Percentiles rank a stretch among this genome's conserved stretches.
phyloP scores from a whole-genome alignment of 2,113 vertebrate genomes.

The Myrmophylax atrothorax region DNA sequence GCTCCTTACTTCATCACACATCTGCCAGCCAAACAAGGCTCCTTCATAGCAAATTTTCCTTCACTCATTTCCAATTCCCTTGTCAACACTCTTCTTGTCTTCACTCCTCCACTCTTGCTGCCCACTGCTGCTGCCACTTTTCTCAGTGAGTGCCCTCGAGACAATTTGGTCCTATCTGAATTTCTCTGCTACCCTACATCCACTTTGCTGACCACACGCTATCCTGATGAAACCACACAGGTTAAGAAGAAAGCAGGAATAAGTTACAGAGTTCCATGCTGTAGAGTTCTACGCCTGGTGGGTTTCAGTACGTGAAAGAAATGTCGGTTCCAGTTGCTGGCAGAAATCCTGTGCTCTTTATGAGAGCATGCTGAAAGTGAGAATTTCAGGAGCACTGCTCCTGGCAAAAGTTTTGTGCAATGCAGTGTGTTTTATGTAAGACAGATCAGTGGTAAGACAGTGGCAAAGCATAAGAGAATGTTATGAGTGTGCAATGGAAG shows the following conservation, averaged over 20 bases:
- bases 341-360: neutral
- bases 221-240: neutral
- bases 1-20: neutral
- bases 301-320: neutral
- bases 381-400: neutral
- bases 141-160: neutral
- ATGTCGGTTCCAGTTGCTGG: rapidly evolving
- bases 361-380: neutral
- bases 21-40: neutral
- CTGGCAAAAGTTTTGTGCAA: neutral
- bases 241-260: neutral
- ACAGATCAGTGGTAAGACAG: neutral
- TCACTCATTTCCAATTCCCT: neutral
- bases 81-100: neutral
- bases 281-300: neutral
- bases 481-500: neutral
- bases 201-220: neutral
- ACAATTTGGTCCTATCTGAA: neutral
- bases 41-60: neutral
- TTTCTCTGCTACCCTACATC: neutral
- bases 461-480: neutral
- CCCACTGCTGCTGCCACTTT: neutral
- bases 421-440: neutral
- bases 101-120: neutral
- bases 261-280: neutral